These are phyloP conservation scores for Leistus spinibarbis DNA, from an alignment of 2,888 invertebrate species.

Conservation along the genomic window DNA sequence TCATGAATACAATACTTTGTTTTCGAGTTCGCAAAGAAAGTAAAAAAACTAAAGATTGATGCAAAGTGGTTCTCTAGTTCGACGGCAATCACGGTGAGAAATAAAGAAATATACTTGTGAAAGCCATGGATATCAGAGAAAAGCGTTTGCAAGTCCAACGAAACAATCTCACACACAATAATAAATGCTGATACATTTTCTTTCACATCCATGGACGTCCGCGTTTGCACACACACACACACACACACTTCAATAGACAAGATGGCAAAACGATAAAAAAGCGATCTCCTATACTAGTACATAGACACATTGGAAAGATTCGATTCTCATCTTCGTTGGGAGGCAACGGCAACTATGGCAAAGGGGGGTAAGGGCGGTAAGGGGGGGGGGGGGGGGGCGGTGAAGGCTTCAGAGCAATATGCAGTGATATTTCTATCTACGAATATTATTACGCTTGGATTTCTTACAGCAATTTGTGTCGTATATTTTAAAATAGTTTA, in stretches of 20 bases:
- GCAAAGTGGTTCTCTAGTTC: too few relatives aligned
- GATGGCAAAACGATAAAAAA: neutral
- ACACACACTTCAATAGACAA: neutral
- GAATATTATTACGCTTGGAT: neutral
- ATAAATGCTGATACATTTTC: too few relatives aligned
- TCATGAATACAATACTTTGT: too few relatives aligned
- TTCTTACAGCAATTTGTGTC: slow-evolving; percentile 8
- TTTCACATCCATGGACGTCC: neutral
- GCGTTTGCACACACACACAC: neutral
- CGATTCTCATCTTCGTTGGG: neutral
- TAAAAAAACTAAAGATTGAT: too few relatives aligned
- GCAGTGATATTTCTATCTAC: neutral
- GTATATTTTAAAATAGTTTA: neutral
- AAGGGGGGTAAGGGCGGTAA: neutral
- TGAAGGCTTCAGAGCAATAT: neutral
- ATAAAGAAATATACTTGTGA: too few relatives aligned
- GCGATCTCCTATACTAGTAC: too few relatives aligned
- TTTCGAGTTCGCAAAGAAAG: too few relatives aligned
- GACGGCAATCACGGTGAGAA: too few relatives aligned
- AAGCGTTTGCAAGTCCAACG: too few relatives aligned
- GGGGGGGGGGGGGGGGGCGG: neutral
- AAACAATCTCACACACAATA: too few relatives aligned
- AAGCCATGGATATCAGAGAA: too few relatives aligned
- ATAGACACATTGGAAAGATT: neutral
- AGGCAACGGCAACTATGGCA: neutral